phyloP scores from a whole-genome alignment of 92 coral and sea anemone genomes.

The Parazoanthus atlanticus region DNA sequence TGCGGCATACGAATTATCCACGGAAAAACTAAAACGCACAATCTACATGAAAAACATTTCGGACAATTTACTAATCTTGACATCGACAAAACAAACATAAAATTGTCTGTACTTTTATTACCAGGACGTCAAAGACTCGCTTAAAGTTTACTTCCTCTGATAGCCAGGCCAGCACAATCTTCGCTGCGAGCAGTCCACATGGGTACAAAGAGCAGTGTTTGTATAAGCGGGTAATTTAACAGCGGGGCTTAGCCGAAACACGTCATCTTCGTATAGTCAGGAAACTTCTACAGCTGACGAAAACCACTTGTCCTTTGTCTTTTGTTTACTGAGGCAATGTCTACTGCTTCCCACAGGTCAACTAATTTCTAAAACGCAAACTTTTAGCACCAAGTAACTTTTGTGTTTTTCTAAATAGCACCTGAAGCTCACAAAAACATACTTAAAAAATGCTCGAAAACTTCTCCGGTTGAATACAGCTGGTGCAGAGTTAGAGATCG shows the following conservation, averaged over 20 bases:
- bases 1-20: background rate
- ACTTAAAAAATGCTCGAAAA: background rate
- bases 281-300: background rate
- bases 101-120: background rate
- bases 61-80: background rate
- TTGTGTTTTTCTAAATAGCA: background rate
- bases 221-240: background rate
- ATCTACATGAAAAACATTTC: too few relatives aligned
- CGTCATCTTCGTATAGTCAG: background rate
- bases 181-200: background rate
- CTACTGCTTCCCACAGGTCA: background rate
- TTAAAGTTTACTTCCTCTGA: background rate
- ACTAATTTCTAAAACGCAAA: background rate
- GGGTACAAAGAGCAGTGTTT: background rate
- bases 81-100: background rate
- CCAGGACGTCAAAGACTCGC: background rate
- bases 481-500: background rate
- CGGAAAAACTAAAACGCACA: background rate
- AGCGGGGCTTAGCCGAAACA: background rate
- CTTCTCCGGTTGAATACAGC: background rate
- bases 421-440: background rate
- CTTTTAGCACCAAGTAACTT: background rate
- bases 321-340: background rate
- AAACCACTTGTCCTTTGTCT: background rate
- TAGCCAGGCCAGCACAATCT: background rate